Evolutionary conservation across 2,113 vertebrate species (phyloP), one percentile per base, ranked within the genome.

Genomic region (Aphelocoma coerulescens): DNA sequence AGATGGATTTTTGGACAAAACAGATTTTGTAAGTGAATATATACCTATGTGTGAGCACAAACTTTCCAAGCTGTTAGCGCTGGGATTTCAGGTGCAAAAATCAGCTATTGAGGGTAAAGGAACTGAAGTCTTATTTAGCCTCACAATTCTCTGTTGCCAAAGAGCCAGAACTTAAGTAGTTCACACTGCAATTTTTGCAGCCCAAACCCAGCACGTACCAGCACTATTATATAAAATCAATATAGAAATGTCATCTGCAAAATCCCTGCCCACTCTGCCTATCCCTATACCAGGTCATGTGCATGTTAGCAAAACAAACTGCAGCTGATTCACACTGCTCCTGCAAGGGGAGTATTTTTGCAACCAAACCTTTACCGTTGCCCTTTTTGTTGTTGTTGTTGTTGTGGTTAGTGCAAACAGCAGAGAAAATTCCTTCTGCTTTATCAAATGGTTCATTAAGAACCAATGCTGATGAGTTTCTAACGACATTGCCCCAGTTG

Each of bases 391-490:
- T 69, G 46, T 16, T 78, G 35, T 37, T 37, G 14, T 73, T 73
- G 46, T 26, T 66, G 23, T 72, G 75, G n/a, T 30, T 81, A 65
- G 17, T 69, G 26, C 19, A 83, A 82, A 62, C 41, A 79, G 58
- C 65, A 91, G 66, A 78, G 26, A 75, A 10, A 88, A 76, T 79
- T 91, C 44, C 46, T 92, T 82, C 69, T 72, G 69, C 13, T 92
- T 91, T 89, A 87, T 87, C 80, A 91, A 89, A 92, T 61, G 61
- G 61, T 86, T 95, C 93, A 82, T 95, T 93, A 94, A 85, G 41
- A 82, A 61, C 32, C 20, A 68, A 26, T 54, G 74, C 63, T 88
- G 48, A 79, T 69, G 49, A 76, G 77, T 85, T 85, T 52, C 58
- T 95, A 91, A 96, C 62, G 74, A 85, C 1, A 8, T 61, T 73